phyloP scores from a whole-genome alignment of 2,797 vertebrate genomes.

The Schizopygopsis malacanthus region DNA sequence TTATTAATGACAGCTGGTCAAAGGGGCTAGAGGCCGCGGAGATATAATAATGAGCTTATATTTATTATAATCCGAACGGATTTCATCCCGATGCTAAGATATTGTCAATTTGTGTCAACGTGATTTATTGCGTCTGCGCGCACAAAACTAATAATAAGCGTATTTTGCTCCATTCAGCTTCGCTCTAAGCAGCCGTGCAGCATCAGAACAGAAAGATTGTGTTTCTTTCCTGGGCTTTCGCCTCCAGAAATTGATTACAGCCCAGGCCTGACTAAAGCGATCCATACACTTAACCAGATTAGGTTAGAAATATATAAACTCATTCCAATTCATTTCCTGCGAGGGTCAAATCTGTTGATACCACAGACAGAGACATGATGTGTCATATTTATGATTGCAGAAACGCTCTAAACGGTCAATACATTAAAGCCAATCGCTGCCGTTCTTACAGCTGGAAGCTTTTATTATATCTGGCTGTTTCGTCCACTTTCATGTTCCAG shows the following conservation, averaged over 20 bases:
- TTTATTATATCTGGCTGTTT: background rate
- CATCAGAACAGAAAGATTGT: constrained; percentile 63
- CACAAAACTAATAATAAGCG: constrained; percentile 74
- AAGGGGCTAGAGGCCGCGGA: constrained; percentile 43
- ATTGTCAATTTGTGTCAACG: constrained; percentile 67
- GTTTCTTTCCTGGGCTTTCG: constrained; percentile 53
- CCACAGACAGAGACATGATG: constrained; percentile 36
- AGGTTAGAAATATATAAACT: constrained; percentile 54
- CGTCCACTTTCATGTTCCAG: background rate
- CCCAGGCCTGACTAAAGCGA: constrained; percentile 45
- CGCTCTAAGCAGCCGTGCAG: constrained; percentile 59
- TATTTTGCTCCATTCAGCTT: constrained; percentile 68
- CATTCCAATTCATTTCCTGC: constrained; percentile 57
- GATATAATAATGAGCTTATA: constrained; percentile 71
- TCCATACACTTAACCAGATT: constrained; percentile 61
- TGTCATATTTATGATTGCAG: constrained; percentile 12
- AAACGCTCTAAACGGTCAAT: background rate
- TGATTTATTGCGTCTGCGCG: constrained; percentile 72
- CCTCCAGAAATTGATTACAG: constrained; percentile 62
- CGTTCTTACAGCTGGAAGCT: background rate
- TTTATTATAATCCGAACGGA: constrained; percentile 66
- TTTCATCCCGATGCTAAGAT: constrained; percentile 70
- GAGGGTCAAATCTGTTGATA: constrained; percentile 49
- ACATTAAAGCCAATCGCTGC: constrained; percentile 4
- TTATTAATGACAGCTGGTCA: constrained; percentile 66